Evolutionary conservation across 1,140 invertebrate genomes (phyloP).

Genomic region (Hirudo medicinalis): DNA sequence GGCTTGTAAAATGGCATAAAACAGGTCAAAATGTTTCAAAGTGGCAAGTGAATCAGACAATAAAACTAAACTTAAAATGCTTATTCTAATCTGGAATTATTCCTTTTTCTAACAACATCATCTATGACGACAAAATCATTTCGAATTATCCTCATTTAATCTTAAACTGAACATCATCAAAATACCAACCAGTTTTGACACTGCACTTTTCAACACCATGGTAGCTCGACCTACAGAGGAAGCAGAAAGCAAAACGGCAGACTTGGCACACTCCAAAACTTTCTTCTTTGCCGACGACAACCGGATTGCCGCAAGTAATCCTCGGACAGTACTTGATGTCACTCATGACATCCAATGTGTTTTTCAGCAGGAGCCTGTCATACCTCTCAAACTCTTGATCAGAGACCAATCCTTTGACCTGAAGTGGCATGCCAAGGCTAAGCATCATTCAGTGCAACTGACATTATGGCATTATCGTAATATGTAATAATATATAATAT

Average conservation of each 20-base stretch:
- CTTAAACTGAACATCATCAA: background rate
- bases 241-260: slow-evolving; percentile 55
- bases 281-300: slow-evolving; percentile 45
- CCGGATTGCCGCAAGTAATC: slow-evolving; percentile 44
- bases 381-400: slow-evolving; percentile 50
- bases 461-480: background rate
- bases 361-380: slow-evolving; percentile 48
- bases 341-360: slow-evolving; percentile 50
- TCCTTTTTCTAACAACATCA: background rate
- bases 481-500: too few relatives aligned
- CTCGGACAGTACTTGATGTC: slow-evolving; percentile 51
- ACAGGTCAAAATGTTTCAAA: background rate
- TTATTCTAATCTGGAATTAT: background rate
- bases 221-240: slow-evolving; percentile 51
- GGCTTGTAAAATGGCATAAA: background rate
- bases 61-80: background rate
- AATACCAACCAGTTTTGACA: slow-evolving; percentile 32
- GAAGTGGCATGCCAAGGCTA: background rate
- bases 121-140: background rate
- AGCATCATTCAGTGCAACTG: background rate
- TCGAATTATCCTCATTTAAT: background rate
- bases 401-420: slow-evolving; percentile 46
- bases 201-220: slow-evolving; percentile 55
- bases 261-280: slow-evolving; percentile 46
- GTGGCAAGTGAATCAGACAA: background rate